Conservation (phyloP, 2,797 vertebrate species). For the Macrochelys suwanniensis region DNA sequence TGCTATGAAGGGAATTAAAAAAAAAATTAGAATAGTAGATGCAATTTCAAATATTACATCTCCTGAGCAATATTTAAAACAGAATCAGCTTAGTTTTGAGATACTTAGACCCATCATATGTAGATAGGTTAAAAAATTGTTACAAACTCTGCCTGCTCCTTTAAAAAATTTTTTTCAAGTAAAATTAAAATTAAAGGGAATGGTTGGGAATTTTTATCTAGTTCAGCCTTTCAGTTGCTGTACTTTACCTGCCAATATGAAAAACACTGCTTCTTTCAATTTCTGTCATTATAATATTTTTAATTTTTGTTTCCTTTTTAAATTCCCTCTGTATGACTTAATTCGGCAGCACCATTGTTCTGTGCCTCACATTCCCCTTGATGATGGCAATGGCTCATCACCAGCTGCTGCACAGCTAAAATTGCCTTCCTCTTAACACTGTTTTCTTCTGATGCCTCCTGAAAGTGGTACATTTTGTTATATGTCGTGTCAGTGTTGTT, state of each 20-base stretch:
- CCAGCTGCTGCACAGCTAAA: constrained; percentile 61
- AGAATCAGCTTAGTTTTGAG: accelerated
- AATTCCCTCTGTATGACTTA: constrained; percentile 24
- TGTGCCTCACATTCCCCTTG: constrained; percentile 22
- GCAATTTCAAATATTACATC: neutral
- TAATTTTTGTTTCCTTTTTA: constrained; percentile 39
- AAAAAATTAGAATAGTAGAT: neutral
- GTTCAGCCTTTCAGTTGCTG: neutral
- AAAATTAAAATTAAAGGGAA: neutral
- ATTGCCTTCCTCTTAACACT: constrained; percentile 52
- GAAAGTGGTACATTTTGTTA: constrained; percentile 62
- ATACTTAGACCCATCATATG: neutral
- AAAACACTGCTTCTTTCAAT: neutral
- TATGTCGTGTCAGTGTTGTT: constrained; percentile 53
- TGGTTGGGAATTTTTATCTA: neutral
- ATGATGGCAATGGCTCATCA: constrained; percentile 56
- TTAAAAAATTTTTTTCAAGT: neutral
- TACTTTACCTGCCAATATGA: neutral
- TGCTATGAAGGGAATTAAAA: neutral
- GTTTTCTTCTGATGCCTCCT: constrained; percentile 56
- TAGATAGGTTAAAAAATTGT: neutral
- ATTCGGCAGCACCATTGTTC: constrained; percentile 9
- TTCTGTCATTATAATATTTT: neutral
- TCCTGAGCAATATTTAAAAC: neutral
- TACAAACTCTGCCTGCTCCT: neutral